Conservation (phyloP, 2,888 invertebrate species). For the Limnephilus auricula region DNA sequence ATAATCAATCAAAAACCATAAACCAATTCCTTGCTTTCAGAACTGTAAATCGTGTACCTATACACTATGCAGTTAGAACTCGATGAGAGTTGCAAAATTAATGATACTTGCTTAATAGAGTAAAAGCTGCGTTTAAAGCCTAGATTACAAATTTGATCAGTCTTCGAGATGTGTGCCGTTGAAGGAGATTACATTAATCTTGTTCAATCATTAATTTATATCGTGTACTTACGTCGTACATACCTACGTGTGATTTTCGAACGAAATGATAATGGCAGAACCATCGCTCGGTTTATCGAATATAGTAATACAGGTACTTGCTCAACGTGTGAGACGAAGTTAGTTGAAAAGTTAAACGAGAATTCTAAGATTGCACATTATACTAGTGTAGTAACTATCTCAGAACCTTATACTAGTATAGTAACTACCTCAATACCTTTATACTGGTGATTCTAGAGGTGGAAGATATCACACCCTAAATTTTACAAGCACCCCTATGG, state of each 20-base stretch:
- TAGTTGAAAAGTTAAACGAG: background rate
- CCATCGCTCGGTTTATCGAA: background rate
- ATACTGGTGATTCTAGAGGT: background rate
- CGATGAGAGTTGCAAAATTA: background rate
- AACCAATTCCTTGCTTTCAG: too few species aligned
- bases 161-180: background rate
- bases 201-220: background rate
- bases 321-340: background rate
- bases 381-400: background rate
- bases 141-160: background rate
- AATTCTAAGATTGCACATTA: background rate
- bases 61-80: too few species aligned
- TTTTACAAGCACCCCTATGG: too few species aligned
- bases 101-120: background rate
- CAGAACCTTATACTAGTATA: too few species aligned
- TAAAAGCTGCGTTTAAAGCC: background rate
- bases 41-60: too few species aligned
- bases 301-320: background rate
- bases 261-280: background rate
- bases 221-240: background rate
- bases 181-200: background rate
- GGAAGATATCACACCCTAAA: background rate
- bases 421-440: too few species aligned
- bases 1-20: too few species aligned
- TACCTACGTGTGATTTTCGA: background rate